phyloP scores from a whole-genome alignment of 2,113 vertebrate genomes.

The Myrmecobius fasciatus region DNA sequence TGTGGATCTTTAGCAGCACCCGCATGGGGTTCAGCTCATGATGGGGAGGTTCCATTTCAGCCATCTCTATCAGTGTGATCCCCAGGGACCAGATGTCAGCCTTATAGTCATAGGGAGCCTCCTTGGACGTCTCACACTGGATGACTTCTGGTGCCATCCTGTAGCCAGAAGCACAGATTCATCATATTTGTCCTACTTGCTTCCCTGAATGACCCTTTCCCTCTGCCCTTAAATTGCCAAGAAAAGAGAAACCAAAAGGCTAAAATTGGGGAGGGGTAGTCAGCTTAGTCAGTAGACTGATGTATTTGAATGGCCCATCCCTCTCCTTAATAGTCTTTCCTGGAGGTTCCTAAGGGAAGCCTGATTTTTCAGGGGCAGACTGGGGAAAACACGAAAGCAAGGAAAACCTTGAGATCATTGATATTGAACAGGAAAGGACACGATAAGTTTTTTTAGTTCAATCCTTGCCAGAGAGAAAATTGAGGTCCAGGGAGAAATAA shows the following conservation, averaged over 20 bases:
- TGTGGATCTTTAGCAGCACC: slow-evolving; percentile 56
- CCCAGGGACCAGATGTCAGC: slow-evolving; percentile 87
- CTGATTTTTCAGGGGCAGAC: background rate
- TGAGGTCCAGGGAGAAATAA: background rate
- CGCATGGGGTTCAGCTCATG: slow-evolving; percentile 85
- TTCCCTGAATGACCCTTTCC: background rate
- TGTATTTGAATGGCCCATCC: background rate
- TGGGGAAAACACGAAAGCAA: background rate
- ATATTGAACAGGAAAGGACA: background rate
- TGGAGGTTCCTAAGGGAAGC: background rate
- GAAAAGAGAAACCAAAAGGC: background rate
- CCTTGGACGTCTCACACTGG: slow-evolving; percentile 84
- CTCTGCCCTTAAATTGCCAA: background rate
- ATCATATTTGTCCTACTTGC: background rate
- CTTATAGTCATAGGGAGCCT: slow-evolving; percentile 82
- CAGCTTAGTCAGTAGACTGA: background rate
- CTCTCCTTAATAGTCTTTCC: background rate
- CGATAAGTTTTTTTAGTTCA: background rate
- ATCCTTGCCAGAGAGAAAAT: background rate
- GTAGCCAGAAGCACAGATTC: accelerated
- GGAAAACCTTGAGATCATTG: background rate
- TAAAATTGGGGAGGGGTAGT: background rate
- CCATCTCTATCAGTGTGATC: slow-evolving; percentile 85
- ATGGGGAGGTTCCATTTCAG: slow-evolving; percentile 84
- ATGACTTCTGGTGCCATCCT: slow-evolving; percentile 88